phyloP scores from a whole-genome alignment of 2,113 vertebrate species.

The Takifugu bimaculatus region DNA sequence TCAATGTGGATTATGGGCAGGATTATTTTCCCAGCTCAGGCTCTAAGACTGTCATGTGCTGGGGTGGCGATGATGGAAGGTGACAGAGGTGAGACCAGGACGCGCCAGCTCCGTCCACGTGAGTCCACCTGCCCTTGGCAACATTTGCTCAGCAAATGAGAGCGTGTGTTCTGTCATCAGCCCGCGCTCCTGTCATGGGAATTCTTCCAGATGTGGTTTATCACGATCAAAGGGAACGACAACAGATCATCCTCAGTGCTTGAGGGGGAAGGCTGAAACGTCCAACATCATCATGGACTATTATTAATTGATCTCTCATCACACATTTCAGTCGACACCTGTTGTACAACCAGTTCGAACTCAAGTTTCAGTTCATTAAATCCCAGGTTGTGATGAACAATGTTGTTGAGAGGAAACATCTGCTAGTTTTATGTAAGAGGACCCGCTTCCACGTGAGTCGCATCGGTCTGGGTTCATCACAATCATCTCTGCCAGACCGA shows the following conservation, averaged over 20 bases:
- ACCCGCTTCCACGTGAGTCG: no score
- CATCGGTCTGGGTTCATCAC: no score
- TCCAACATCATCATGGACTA: no score
- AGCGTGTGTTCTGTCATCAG: constrained; percentile 1
- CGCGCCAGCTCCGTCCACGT: constrained; percentile 1
- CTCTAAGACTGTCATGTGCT: constrained; percentile 4
- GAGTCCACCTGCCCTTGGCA: constrained; percentile 4
- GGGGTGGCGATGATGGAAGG: constrained; percentile 9
- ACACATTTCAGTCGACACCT: no score
- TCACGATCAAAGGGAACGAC: constrained; percentile 51
- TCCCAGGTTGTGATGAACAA: no score
- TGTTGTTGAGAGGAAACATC: no score
- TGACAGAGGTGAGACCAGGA: constrained; percentile 22
- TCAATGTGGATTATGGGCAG: constrained; percentile 12
- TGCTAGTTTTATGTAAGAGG: no score
- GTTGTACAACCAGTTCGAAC: no score
- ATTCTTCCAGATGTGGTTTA: constrained; percentile 46
- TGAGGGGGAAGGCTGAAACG: no score
- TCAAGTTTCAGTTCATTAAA: no score
- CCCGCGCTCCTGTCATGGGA: constrained; percentile 29
- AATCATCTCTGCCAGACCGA: no score
- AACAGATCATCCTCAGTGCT: constrained; percentile 20
- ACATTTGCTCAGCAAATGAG: constrained; percentile 48
- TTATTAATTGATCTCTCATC: no score
- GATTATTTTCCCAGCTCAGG: constrained; percentile 18